Evolutionary conservation across 2,888 invertebrate species (phyloP).

Genomic region (Lacanobia oleracea): DNA sequence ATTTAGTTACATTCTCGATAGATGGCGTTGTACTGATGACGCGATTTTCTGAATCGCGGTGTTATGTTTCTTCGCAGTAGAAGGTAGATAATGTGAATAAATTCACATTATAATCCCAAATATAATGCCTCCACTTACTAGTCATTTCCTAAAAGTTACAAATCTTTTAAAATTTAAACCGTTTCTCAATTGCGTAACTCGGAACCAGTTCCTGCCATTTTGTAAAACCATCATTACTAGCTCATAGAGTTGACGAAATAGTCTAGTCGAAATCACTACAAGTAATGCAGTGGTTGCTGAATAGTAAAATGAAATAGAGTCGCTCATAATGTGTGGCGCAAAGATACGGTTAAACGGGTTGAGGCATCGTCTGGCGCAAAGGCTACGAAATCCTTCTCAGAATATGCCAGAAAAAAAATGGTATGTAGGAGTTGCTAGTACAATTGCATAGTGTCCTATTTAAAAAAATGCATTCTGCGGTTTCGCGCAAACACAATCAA

Average conservation of each 20-base stretch:
- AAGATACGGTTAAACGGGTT: conserved; percentile 7
- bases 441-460: conserved; percentile 36
- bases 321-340: background rate
- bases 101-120: background rate
- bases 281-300: background rate
- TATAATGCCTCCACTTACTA: background rate
- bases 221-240: background rate
- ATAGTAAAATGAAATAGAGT: conserved; percentile 2
- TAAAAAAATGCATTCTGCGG: conserved; percentile 10
- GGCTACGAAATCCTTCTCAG: conserved; percentile 22
- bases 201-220: background rate
- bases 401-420: conserved; percentile 4
- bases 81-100: no score
- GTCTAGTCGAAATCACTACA: background rate
- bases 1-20: no score
- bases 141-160: background rate
- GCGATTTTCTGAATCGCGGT: no score
- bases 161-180: background rate
- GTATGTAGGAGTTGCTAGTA: background rate
- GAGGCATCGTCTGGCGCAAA: conserved; percentile 11
- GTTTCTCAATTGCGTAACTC: conserved; percentile 2
- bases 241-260: background rate
- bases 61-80: no score
- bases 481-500: conserved; percentile 7
- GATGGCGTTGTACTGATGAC: no score